Conservation (phyloP, 2,113 vertebrate species). For the Prionailurus viverrinus region DNA sequence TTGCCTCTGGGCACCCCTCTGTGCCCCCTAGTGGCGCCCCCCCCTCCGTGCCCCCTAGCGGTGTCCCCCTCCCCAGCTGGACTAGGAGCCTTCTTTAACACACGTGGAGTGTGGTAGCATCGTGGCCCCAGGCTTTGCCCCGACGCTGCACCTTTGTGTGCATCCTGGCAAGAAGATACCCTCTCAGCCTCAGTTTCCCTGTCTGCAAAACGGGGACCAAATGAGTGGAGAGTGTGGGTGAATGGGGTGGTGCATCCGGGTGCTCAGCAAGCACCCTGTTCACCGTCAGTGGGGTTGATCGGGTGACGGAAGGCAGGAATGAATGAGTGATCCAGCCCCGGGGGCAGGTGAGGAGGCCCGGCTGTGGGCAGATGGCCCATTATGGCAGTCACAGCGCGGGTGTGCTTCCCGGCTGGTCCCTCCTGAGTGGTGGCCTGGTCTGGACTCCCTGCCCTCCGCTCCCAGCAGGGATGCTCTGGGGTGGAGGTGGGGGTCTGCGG, state of each 20-base stretch:
- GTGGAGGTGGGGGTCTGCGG: not conserved
- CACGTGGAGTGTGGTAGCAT: not conserved
- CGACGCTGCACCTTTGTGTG: fast-evolving
- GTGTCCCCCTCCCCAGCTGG: not conserved
- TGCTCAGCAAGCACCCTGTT: too few species aligned
- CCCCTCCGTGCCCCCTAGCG: too few species aligned
- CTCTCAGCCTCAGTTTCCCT: not conserved
- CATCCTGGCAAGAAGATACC: not conserved
- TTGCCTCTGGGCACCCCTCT: too few species aligned
- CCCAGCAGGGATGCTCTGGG: too few species aligned
- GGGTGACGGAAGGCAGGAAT: too few species aligned
- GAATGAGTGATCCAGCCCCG: not conserved
- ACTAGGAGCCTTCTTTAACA: not conserved
- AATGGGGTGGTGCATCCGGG: fast-evolving
- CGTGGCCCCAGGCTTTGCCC: not conserved
- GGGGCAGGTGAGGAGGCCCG: not conserved
- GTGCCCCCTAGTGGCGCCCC: too few species aligned
- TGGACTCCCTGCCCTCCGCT: not conserved
- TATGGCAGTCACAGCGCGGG: too few species aligned
- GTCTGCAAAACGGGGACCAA: not conserved
- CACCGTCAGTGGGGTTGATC: not conserved
- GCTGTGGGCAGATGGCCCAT: not conserved
- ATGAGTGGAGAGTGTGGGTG: fast-evolving
- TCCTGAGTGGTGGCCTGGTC: not conserved
- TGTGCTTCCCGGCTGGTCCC: not conserved